Base-by-base conservation (phyloP, 2,113 vertebrate genomes). In the Paracanthobrama guichenoti region DNA sequence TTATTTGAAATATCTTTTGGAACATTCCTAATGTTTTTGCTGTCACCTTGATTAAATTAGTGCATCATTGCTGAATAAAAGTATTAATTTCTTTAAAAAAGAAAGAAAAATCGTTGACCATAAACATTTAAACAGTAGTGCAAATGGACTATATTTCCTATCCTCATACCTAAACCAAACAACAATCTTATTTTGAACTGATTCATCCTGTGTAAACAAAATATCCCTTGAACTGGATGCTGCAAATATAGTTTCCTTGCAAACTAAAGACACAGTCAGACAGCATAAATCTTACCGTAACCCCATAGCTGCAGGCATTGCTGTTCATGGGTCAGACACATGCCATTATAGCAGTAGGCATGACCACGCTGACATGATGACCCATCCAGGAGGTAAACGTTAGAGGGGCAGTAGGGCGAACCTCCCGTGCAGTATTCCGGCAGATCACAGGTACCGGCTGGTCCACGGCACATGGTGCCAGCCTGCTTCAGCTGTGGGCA, bases 291-390 rank as follows among this genome's bases (percentile, higher is more conserved):
- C 86, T 88, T 90, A 98, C 97, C 97, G 26, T 96, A 93, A 11
- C 97, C 97, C 97, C 97, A 98, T 60, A 98, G 95, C 93, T 96
- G 96, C 88, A 95, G 87, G 4, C 98, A 99, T 86, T 99, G 98
- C 89, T 96, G 94, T 11, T 95, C 93, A 35, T 98, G 96, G 2
- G 96, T 98, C 88, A 97, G 95, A 88, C 97, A 99, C 94, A 96
- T 96, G 89, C 97, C 97, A 0, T 95, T 96, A 91, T 90, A 93
- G 92, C 97, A 99, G 92, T 96, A 98, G 35, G 96, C 97, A 5
- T 87, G 77, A 0, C 94, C 94, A 0, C 86, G 48, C 66, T 96
- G 96, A 0, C 98, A 99, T 14, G 93, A 77, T 0, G 96, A 96
- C 82, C 98, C 97, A 0, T 99, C 97, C 90, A 98, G 92, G 26